Base-by-base conservation (phyloP, 23 tunicate genomes). In the Clavelina lepadiformis region DNA sequence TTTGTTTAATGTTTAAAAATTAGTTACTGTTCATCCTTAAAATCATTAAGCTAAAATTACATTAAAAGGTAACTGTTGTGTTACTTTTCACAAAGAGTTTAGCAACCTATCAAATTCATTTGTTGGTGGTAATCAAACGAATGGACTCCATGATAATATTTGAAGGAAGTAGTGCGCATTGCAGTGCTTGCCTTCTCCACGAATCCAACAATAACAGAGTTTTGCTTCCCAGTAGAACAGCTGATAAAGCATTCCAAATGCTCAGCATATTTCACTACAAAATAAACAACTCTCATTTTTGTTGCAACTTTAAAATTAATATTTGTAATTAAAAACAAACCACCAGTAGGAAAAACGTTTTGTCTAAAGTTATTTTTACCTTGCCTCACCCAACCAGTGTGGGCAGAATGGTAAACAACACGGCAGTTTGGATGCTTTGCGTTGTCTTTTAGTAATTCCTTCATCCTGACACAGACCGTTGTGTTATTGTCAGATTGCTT, bases 321-420 rank as follows among this genome's bases (percentile, higher is more conserved):
- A 15, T 54, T 13, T 54, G 60, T 21, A 7, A 13, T 19, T 22
- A 21, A 54, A 54, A 54, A 7, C 23, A 54, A 13, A 54, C 24
- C 7, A 7, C 20, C 21, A 15, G 8, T 15, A 54, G 24, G 60
- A 15, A 54, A 15, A 54, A 22, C 20, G 15, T 21, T 54, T 54
- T 54, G 7, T 18, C 20, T 21, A 41, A 41, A 11, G 11, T 41
- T 13, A 5, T 5, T 37, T 5, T 35, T 1, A 82, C 89, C 89
- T 76, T 89, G 97, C 53, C 97, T 53, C 32, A 89, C 97, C 97
- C 97, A 89, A 2, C 97, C 97, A 32, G 65, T 59, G 41, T 89
- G 97, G 15, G 79, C 83, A 2, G 77, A 58, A 38, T 89, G 88
- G 52, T 89, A 79, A 20, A 89, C 89, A 21, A 81, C 79, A 46